Evolutionary conservation across 2,797 vertebrate species (phyloP).

Genomic region (Mormyrops attenuatus): DNA sequence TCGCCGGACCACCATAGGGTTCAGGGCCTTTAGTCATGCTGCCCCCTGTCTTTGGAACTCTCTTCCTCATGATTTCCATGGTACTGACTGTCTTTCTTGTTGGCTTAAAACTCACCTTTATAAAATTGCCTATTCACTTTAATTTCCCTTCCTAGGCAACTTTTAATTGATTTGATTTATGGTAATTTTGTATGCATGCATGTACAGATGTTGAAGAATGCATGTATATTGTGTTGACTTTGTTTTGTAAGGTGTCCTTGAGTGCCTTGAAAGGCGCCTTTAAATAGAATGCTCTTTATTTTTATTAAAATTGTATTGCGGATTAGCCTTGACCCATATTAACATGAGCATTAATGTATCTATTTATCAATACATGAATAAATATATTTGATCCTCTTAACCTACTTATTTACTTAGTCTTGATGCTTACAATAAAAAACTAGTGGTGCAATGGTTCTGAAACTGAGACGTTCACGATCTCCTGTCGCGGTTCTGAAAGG

Average conservation of each 20-base stretch:
- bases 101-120: too few species aligned
- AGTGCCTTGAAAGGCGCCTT: too few species aligned
- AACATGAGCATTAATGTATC: neutral
- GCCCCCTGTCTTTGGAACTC: neutral
- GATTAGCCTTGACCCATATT: neutral
- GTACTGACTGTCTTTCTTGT: neutral
- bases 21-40: neutral
- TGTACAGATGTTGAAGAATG: too few species aligned
- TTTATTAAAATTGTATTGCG: neutral
- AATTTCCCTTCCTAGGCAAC: neutral
- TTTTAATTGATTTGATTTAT: too few species aligned
- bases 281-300: neutral
- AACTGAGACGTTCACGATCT: neutral
- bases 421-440: neutral
- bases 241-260: too few species aligned
- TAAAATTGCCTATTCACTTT: neutral
- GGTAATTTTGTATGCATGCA: too few species aligned
- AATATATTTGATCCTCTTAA: neutral
- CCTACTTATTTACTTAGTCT: neutral
- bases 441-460: neutral
- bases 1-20: neutral
- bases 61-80: neutral
- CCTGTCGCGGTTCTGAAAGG: neutral
- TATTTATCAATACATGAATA: neutral
- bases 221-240: too few species aligned